phyloP scores from a whole-genome alignment of 2,797 vertebrate genomes.

The Ibycter americanus region DNA sequence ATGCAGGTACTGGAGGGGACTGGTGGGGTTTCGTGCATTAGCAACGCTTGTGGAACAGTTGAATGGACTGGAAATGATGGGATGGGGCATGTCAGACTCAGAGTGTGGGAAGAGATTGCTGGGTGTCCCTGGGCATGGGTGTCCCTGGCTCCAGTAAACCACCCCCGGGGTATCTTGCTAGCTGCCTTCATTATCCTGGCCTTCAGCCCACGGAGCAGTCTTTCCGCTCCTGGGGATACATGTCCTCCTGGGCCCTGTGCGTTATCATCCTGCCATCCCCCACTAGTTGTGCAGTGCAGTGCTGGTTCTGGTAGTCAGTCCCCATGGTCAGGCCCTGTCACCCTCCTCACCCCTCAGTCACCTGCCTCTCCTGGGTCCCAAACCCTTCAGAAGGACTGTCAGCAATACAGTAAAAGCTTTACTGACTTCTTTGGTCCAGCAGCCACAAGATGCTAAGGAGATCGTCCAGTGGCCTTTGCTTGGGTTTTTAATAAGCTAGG shows the following conservation, averaged over 20 bases:
- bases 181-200: not conserved
- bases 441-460: not conserved
- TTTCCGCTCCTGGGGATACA: not conserved
- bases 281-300: not conserved
- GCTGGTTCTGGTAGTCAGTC: not conserved
- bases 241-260: not conserved
- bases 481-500: not conserved
- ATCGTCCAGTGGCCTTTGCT: not conserved
- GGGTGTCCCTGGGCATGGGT: not conserved
- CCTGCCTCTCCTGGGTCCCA: not conserved
- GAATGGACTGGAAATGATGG: not conserved
- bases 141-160: not conserved
- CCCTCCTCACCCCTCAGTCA: not conserved
- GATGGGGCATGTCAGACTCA: not conserved
- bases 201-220: not conserved
- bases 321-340: not conserved
- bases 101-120: not conserved
- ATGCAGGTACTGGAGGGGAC: not conserved
- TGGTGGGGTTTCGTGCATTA: not conserved
- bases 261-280: not conserved
- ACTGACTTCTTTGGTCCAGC: not conserved
- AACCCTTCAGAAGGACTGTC: not conserved
- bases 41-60: not conserved
- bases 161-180: not conserved
- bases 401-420: not conserved